Conservation (phyloP, 2,888 invertebrate species). For the Ellobium chinense region DNA sequence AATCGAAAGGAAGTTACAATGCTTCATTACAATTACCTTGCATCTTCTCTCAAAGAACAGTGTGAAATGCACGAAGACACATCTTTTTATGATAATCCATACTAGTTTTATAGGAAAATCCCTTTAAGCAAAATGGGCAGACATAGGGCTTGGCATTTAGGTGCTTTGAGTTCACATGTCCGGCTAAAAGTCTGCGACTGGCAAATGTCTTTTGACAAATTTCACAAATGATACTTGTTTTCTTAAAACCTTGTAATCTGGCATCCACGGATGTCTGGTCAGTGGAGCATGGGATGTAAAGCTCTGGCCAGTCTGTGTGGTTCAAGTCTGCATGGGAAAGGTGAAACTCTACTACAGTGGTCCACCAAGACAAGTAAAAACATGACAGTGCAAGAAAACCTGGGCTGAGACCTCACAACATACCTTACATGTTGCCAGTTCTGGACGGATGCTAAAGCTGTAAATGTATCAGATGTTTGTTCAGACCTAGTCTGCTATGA, state of each 20-base stretch:
- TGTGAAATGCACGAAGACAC: slow-evolving; percentile 13
- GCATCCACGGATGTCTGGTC: slow-evolving; percentile 16
- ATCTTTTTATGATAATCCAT: slow-evolving; percentile 42
- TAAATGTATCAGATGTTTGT: too few relatives aligned
- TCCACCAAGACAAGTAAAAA: slow-evolving; percentile 7
- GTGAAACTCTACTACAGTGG: slow-evolving; percentile 26
- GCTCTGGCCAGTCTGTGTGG: slow-evolving; percentile 32
- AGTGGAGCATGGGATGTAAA: background rate
- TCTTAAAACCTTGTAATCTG: slow-evolving; percentile 33
- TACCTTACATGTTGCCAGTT: background rate
- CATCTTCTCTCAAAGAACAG: too few relatives aligned
- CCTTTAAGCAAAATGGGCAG: slow-evolving; percentile 39
- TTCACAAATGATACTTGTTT: slow-evolving; percentile 41
- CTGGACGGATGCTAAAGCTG: too few relatives aligned
- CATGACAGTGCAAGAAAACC: slow-evolving; percentile 24
- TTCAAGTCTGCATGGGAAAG: slow-evolving; percentile 32
- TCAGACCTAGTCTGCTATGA: too few relatives aligned
- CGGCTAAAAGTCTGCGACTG: slow-evolving; percentile 39
- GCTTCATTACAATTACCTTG: too few relatives aligned
- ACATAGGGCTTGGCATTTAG: slow-evolving; percentile 44
- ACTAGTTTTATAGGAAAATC: slow-evolving; percentile 49
- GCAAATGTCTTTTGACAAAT: slow-evolving; percentile 43
- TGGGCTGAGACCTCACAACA: slow-evolving; percentile 9
- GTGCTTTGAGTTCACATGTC: slow-evolving; percentile 48
- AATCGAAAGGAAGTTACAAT: too few relatives aligned